These are phyloP conservation scores for Varanus salvator DNA, from an alignment of 2,113 vertebrate genomes.

Conservation along the genomic window DNA sequence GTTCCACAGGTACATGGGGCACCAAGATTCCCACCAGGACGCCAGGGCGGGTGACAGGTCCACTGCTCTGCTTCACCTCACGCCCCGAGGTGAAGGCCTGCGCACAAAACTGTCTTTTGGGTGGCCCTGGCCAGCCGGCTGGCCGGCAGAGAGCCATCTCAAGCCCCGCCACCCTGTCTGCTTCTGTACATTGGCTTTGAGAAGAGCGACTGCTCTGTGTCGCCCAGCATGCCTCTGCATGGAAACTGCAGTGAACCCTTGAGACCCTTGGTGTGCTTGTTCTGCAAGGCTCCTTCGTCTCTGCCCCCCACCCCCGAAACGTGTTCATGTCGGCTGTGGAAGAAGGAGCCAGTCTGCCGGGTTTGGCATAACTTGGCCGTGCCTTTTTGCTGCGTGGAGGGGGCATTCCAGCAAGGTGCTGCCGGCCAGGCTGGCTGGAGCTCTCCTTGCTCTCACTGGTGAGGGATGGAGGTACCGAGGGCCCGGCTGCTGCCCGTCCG, in stretches of 20 bases:
- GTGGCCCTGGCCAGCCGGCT: background rate
- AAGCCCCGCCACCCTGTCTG: background rate
- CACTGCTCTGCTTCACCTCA: background rate
- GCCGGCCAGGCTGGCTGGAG: too few species aligned
- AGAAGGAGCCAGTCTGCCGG: too few species aligned
- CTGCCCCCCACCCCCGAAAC: too few species aligned
- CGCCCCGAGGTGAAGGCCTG: background rate
- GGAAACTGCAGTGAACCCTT: background rate
- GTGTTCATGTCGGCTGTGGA: too few species aligned
- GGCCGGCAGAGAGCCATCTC: too few species aligned
- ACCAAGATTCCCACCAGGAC: background rate
- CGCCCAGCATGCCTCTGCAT: background rate
- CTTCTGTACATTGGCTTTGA: background rate
- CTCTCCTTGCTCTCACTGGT: background rate
- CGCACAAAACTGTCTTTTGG: background rate
- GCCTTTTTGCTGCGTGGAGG: background rate
- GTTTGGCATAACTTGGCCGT: too few species aligned
- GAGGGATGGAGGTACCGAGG: background rate
- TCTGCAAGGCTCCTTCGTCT: background rate
- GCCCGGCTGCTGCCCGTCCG: background rate
- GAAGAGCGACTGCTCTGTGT: background rate
- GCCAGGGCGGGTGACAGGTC: background rate
- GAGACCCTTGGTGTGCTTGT: background rate
- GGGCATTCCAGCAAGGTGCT: background rate
- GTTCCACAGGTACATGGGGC: conserved; percentile 59